Base-by-base conservation (phyloP, 2,113 vertebrate genomes). In the Burhinus bistriatus region DNA sequence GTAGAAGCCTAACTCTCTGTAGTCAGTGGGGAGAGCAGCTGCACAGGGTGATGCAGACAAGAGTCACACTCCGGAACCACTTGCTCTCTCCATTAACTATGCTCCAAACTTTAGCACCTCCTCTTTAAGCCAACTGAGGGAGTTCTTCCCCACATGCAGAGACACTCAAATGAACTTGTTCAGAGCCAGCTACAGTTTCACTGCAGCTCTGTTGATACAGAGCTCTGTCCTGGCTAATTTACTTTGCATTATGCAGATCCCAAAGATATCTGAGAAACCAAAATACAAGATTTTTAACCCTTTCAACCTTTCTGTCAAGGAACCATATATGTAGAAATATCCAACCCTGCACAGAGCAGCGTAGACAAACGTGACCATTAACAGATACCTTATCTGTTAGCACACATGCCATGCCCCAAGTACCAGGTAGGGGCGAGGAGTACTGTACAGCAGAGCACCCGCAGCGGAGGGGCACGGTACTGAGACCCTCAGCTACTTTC, bases 391-490 rank as follows among this genome's bases (percentile, higher is more conserved):
- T 51, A 38, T 21, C 29, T 49, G 10, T 7, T 44, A 44, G 34
- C 79, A 49, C 32, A 57, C 7, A 15, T 19, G 11, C 57, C 23
- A 55, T 45, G 29, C 36, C 13, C 42, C 1, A 3, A 15, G 57
- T 12, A 12, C 12, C 5, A 22, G 59, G 40, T 8, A 10, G 30
- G 40, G 14, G 12, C 11, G 6, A 62, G 42, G 23, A 83, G 8
- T 8, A 13, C 36, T 6, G 34, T 3, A 9, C 25, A 47, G 3
- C 29, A 65, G 29, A 57, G 70, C 29, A n/a, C 17, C 23, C 5
- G 3, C 45, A 38, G 38, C 23, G 65, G 8, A 6, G 8, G 14
- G 11, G 1, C 12, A 27, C 2, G 1, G 3, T 4, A 1, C 57
- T 3, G 19, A 83, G n/a, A 91, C 18, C 38, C 32, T 65, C 64